Evolutionary conservation across 2,888 invertebrate species (phyloP).

Genomic region (Tachina lurida): DNA sequence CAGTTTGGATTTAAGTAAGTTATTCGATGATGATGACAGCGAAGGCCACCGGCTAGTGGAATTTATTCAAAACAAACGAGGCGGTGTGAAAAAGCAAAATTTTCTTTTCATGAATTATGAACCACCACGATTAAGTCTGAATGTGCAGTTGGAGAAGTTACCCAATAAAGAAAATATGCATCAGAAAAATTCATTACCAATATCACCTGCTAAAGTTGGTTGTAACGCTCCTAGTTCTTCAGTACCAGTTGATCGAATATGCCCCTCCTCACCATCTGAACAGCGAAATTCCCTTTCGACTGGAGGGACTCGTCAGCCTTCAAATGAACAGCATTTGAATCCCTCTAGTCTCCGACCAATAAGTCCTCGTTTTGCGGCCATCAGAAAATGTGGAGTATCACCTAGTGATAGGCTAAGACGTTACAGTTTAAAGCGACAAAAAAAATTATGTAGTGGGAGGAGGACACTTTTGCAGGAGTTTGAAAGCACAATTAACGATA

Average conservation of each 20-base stretch:
- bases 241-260: too few species aligned
- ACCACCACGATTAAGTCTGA: slow-evolving; percentile 62
- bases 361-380: slow-evolving; percentile 23
- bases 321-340: neutral
- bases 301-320: neutral
- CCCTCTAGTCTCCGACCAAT: neutral
- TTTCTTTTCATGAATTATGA: slow-evolving; percentile 57
- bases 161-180: neutral
- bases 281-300: too few species aligned
- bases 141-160: slow-evolving; percentile 66
- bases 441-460: slow-evolving; percentile 34
- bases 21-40: slow-evolving; percentile 70
- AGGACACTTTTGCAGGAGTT: slow-evolving; percentile 71
- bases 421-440: slow-evolving; percentile 59
- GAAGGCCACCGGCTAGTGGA: slow-evolving; percentile 71
- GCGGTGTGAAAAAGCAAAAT: slow-evolving; percentile 40
- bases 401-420: slow-evolving; percentile 68
- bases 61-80: slow-evolving; percentile 67
- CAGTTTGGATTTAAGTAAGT: slow-evolving; percentile 67
- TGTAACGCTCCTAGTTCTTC: too few species aligned
- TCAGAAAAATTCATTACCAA: too few species aligned
- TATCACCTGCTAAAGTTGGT: too few species aligned
- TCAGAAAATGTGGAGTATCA: slow-evolving; percentile 53
- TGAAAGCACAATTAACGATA: slow-evolving; percentile 63
- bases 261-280: too few species aligned